A percentile compares a stretch with the other conserved stretches of the same genome.
Conservation (phyloP, 1,140 invertebrate species). For the Drosophila santomea region DNA sequence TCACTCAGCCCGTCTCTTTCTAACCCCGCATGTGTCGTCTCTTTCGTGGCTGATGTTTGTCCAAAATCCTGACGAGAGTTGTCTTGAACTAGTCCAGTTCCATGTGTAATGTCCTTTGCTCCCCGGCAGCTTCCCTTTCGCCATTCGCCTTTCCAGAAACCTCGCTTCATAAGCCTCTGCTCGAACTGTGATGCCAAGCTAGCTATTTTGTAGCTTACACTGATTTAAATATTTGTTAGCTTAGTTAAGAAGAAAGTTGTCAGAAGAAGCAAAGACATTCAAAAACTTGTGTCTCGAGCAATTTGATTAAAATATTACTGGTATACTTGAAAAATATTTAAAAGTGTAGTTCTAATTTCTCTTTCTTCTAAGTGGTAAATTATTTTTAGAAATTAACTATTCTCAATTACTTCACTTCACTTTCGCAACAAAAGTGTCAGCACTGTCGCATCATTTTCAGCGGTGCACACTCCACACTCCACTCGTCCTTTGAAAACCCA, state of each 20-base stretch:
- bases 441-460: neutral
- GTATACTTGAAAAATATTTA: too few relatives aligned
- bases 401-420: too few relatives aligned
- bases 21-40: neutral
- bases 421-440: neutral
- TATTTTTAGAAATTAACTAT: too few relatives aligned
- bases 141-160: conserved; percentile 9
- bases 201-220: conserved; percentile 2
- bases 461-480: neutral
- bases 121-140: neutral
- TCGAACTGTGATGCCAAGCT: neutral
- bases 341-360: too few relatives aligned
- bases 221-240: neutral
- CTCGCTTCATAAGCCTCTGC: conserved; percentile 14
- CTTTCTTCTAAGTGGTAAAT: too few relatives aligned
- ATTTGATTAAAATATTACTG: too few relatives aligned
- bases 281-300: too few relatives aligned
- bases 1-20: neutral
- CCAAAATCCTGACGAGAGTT: conserved; percentile 59
- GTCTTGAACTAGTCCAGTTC: conserved; percentile 72
- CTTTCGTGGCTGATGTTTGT: conserved; percentile 12
- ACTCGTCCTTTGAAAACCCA: neutral
- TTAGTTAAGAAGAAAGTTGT: neutral
- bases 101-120: conserved; percentile 40
- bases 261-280: neutral